Conservation (phyloP, 2,797 vertebrate genomes). For the Crocodylus rhombifer region DNA sequence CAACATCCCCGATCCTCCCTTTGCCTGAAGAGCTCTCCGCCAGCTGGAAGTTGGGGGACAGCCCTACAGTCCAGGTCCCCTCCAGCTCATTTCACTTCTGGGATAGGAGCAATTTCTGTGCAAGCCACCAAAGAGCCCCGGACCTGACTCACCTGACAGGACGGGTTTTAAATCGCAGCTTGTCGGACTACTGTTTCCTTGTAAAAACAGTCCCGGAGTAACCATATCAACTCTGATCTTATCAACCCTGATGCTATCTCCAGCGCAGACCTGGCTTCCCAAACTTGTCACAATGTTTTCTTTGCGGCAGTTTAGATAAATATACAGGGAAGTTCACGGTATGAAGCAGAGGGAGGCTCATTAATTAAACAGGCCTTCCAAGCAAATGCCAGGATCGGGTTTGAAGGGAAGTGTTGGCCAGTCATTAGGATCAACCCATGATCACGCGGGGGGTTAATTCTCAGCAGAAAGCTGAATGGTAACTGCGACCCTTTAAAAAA, state of each 20-base stretch:
- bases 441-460: background rate
- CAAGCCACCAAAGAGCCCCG: background rate
- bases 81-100: no score
- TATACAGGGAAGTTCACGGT: constrained; percentile 52
- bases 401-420: background rate
- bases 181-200: constrained; percentile 9
- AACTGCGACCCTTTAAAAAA: background rate
- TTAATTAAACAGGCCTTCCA: constrained; percentile 49
- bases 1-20: no score
- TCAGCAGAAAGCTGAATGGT: background rate
- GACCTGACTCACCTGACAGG: constrained; percentile 26
- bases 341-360: constrained; percentile 47
- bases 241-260: constrained; percentile 68
- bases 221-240: constrained; percentile 59
- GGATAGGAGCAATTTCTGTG: no score
- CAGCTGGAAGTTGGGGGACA: no score
- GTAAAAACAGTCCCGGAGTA: constrained; percentile 28
- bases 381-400: constrained; percentile 6
- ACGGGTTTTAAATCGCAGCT: background rate
- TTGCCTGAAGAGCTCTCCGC: no score
- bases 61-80: no score
- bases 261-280: constrained; percentile 33
- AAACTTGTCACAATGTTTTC: constrained; percentile 70
- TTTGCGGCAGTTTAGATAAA: constrained; percentile 71
- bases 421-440: background rate